Percentiles rank a stretch among this genome's conserved stretches.
Evolutionary conservation across 2,888 invertebrate genomes (phyloP).

Genomic region (Sesamia inferens): DNA sequence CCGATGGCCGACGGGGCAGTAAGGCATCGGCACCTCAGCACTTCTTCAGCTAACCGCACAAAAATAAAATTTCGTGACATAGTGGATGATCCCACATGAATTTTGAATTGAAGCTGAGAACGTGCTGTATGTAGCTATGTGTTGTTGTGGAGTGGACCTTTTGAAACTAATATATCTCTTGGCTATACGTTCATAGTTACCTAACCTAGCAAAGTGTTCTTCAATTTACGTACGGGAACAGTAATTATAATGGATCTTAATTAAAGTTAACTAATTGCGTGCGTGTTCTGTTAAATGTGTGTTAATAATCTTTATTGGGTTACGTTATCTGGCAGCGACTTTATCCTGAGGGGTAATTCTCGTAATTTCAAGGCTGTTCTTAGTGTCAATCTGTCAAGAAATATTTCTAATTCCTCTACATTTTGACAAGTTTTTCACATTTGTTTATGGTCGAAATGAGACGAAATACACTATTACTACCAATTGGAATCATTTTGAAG

Average conservation of each 20-base stretch:
- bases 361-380: too few relatives aligned
- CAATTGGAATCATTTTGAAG: too few relatives aligned
- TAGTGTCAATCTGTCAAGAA: too few relatives aligned
- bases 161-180: background rate
- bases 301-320: conserved; percentile 23
- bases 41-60: too few relatives aligned
- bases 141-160: conserved; percentile 10
- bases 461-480: too few relatives aligned
- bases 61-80: background rate
- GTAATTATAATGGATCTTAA: conserved; percentile 39
- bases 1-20: too few relatives aligned
- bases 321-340: background rate
- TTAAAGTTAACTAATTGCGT: conserved; percentile 31
- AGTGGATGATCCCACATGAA: background rate
- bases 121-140: too few relatives aligned
- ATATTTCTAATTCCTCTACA: too few relatives aligned
- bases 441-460: too few relatives aligned
- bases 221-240: conserved; percentile 26
- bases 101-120: background rate
- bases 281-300: conserved; percentile 6
- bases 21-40: too few relatives aligned
- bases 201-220: conserved; percentile 33
- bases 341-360: conserved; percentile 1
- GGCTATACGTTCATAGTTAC: background rate
- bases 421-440: too few relatives aligned